These are phyloP conservation scores for Orestias chungarensis DNA, from an alignment of 2,797 vertebrate genomes.

Conservation along the genomic window DNA sequence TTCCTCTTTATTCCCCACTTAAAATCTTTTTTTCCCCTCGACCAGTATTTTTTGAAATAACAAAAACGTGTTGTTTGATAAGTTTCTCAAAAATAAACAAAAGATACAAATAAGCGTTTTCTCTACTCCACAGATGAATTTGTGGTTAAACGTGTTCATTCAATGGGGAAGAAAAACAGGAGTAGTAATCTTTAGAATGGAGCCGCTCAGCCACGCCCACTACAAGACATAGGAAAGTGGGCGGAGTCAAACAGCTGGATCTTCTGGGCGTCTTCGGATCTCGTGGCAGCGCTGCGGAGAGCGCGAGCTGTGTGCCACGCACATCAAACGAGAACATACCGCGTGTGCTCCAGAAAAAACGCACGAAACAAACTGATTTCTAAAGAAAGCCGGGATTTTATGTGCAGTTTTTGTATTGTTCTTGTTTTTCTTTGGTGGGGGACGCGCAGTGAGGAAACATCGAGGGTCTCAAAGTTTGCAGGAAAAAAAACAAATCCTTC, in stretches of 20 bases:
- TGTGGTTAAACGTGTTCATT: not conserved
- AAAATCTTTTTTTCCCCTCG: not conserved
- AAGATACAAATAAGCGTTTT: too few relatives aligned
- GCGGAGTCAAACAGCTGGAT: conserved; percentile 74
- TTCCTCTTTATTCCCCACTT: not conserved
- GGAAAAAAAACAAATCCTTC: conserved; percentile 1
- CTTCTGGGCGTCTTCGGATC: conserved; percentile 29
- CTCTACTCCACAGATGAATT: not conserved
- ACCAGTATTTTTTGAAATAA: not conserved
- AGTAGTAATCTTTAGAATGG: not conserved
- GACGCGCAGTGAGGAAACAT: conserved; percentile 13
- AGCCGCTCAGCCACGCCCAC: conserved; percentile 2
- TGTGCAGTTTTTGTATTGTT: not conserved
- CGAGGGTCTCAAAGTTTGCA: conserved; percentile 17
- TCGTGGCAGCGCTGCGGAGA: conserved; percentile 34
- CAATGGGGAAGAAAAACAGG: not conserved
- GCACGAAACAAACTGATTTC: not conserved
- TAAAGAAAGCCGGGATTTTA: not conserved
- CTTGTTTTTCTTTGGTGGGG: not conserved
- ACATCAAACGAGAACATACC: not conserved
- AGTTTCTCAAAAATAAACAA: too few relatives aligned
- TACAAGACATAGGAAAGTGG: conserved; percentile 10
- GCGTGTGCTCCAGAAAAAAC: not conserved
- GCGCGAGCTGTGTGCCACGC: conserved; percentile 16
- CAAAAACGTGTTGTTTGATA: too few relatives aligned